Evolutionary conservation across 2,113 vertebrate species (phyloP).

Genomic region (Microtus richardsoni): DNA sequence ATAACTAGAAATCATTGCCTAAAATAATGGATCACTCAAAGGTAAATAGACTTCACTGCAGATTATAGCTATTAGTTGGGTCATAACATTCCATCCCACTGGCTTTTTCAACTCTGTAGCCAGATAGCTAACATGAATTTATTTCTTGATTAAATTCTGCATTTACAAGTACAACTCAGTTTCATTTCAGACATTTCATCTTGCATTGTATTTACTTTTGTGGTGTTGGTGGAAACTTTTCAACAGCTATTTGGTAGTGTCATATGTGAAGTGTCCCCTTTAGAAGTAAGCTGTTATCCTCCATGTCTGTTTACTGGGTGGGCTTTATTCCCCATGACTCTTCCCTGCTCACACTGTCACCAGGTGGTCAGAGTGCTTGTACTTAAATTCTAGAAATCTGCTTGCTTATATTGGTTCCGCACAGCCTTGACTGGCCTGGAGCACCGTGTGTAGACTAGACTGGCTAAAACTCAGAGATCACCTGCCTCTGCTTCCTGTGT

Average conservation of each 20-base stretch:
- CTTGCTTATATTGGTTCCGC: not conserved
- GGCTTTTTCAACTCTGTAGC: not conserved
- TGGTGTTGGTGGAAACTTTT: not conserved
- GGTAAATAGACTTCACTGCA: not conserved
- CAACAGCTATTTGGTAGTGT: not conserved
- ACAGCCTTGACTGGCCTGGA: not conserved
- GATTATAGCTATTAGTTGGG: not conserved
- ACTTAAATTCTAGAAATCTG: not conserved
- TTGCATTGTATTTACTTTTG: not conserved
- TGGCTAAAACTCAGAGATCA: not conserved
- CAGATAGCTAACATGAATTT: not conserved
- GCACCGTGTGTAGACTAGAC: not conserved
- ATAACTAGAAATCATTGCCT: slow-evolving; percentile 8
- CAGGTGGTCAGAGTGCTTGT: not conserved
- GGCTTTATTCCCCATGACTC: not conserved
- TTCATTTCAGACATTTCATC: not conserved
- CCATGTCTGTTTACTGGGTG: not conserved
- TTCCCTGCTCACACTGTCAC: not conserved
- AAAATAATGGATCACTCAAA: not conserved
- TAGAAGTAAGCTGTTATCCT: not conserved
- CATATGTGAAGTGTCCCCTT: too few species aligned
- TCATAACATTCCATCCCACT: not conserved
- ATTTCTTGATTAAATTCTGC: slow-evolving; percentile 35
- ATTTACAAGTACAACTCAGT: not conserved
- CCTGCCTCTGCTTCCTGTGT: not conserved